These are phyloP conservation scores for Tragelaphus strepsiceros DNA, from an alignment of 2,113 vertebrate genomes.

Conservation along the genomic window DNA sequence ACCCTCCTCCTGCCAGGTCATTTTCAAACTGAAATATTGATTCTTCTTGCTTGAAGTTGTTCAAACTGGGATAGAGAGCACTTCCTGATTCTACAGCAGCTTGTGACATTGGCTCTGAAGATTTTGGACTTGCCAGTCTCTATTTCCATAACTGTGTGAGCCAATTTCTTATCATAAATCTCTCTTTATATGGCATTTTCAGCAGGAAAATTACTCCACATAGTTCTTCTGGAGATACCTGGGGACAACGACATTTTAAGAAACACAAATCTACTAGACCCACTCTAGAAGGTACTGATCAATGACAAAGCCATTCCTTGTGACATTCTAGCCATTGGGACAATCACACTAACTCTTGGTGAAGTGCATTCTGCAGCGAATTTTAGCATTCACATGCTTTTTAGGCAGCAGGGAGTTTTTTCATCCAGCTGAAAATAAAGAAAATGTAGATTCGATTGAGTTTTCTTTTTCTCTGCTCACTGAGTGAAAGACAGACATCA, in stretches of 20 bases:
- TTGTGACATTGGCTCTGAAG: not conserved
- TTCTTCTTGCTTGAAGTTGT: not conserved
- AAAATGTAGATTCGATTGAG: not conserved
- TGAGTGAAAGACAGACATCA: slow-evolving; percentile 12
- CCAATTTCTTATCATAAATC: not conserved
- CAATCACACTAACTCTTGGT: not conserved
- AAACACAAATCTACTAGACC: not conserved
- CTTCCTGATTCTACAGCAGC: not conserved
- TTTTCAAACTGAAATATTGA: not conserved
- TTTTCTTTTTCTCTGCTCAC: slow-evolving; percentile 23
- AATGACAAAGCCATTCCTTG: not conserved
- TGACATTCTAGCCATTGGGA: not conserved
- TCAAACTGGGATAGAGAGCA: not conserved
- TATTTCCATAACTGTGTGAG: not conserved
- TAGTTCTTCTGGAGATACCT: not conserved
- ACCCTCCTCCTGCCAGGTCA: not conserved
- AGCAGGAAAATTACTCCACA: not conserved
- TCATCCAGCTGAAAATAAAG: not conserved
- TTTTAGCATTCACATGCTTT: not conserved
- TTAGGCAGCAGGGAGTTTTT: not conserved
- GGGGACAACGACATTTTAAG: not conserved
- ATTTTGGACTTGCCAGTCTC: not conserved
- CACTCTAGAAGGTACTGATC: not conserved
- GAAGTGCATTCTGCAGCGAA: not conserved
- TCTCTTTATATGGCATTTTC: not conserved